phyloP scores from a whole-genome alignment of 1,140 invertebrate genomes.

The Bombus affinis region DNA sequence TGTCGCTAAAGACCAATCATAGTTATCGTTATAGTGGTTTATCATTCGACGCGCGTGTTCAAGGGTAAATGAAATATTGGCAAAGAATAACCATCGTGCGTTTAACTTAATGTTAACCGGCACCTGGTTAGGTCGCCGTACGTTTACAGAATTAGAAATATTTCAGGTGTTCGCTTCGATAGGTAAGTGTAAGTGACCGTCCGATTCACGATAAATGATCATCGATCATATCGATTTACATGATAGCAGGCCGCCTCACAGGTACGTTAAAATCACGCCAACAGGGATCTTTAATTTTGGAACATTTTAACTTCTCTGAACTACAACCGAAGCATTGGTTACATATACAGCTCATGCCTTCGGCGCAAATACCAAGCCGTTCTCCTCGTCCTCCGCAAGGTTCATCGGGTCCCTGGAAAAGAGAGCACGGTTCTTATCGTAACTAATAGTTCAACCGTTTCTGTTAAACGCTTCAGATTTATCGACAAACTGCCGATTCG shows the following conservation, averaged over 20 bases:
- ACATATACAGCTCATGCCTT: slow-evolving; percentile 82
- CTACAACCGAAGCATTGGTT: slow-evolving; percentile 83
- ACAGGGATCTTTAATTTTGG: slow-evolving; percentile 53
- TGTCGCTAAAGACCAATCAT: neutral
- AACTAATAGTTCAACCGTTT: neutral
- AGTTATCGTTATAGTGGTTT: neutral
- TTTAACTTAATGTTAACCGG: neutral
- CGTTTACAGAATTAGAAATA: neutral
- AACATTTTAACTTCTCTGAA: slow-evolving; percentile 77
- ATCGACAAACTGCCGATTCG: neutral
- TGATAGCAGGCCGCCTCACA: slow-evolving; percentile 28
- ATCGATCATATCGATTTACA: slow-evolving; percentile 32
- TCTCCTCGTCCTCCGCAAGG: slow-evolving; percentile 80
- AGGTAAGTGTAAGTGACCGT: neutral
- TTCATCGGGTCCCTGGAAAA: slow-evolving; percentile 82
- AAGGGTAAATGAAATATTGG: neutral
- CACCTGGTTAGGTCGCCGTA: neutral
- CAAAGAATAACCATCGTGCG: neutral
- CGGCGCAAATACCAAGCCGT: slow-evolving; percentile 81
- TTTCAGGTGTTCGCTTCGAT: neutral
- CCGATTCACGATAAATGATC: neutral
- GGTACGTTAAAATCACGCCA: slow-evolving; percentile 35
- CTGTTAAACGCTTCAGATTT: neutral
- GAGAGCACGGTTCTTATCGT: neutral
- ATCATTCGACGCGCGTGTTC: no score